These are phyloP conservation scores for Albula goreensis DNA, from an alignment of 2,113 vertebrate genomes.

Conservation along the genomic window DNA sequence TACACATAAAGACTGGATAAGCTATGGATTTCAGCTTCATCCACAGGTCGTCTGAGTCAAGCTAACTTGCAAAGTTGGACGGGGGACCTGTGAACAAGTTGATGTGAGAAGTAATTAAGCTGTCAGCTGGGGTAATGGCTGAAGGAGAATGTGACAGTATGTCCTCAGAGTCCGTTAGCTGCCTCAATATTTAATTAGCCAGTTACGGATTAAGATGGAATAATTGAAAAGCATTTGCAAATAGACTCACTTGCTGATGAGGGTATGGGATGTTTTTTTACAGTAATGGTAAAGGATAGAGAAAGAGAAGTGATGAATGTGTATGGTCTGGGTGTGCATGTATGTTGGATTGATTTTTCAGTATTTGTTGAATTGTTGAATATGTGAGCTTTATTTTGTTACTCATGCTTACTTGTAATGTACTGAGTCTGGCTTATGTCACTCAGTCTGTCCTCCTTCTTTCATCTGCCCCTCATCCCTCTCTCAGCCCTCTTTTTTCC, in stretches of 20 bases:
- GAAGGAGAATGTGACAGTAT: slow-evolving; percentile 43
- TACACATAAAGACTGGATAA: neutral
- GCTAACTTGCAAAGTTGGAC: neutral
- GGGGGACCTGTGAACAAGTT: slow-evolving; percentile 2
- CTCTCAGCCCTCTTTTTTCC: neutral
- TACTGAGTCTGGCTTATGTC: slow-evolving; percentile 10
- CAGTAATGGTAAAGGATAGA: neutral
- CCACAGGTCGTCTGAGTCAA: neutral
- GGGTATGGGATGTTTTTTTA: neutral
- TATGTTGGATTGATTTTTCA: neutral
- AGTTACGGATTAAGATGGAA: slow-evolving; percentile 53
- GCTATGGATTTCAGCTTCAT: neutral
- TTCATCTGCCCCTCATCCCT: slow-evolving; percentile 20
- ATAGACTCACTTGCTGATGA: slow-evolving; percentile 8
- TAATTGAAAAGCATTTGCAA: slow-evolving; percentile 31
- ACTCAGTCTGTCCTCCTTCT: slow-evolving; percentile 40
- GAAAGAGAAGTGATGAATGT: neutral
- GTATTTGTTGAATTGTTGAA: too few species aligned
- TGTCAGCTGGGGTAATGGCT: slow-evolving; percentile 42
- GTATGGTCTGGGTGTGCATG: neutral
- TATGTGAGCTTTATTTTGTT: neutral
- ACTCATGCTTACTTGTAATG: neutral
- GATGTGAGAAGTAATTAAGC: slow-evolving; percentile 26
- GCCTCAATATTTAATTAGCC: slow-evolving; percentile 61
- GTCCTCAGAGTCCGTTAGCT: slow-evolving; percentile 44